These are phyloP conservation scores for Cyrtodaria siliqua DNA, from an alignment of 2,888 invertebrate genomes.

Conservation along the genomic window DNA sequence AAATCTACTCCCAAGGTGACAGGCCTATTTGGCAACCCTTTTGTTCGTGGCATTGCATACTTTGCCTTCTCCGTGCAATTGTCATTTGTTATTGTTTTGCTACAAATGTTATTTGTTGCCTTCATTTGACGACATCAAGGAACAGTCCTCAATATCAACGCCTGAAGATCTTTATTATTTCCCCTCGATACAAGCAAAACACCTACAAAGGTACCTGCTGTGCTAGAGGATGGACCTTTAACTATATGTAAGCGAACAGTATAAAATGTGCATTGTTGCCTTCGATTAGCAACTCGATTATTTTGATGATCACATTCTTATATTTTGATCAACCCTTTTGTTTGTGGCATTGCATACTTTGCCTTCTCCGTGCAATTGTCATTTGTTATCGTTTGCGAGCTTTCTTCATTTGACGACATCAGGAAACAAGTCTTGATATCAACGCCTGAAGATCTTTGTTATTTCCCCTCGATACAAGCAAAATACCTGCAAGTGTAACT, in stretches of 20 bases:
- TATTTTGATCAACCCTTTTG: too few relatives aligned
- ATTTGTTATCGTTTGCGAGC: too few relatives aligned
- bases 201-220: neutral
- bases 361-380: too few relatives aligned
- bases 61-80: too few relatives aligned
- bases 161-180: neutral
- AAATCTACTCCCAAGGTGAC: too few relatives aligned
- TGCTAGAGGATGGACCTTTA: neutral
- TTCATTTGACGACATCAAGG: neutral
- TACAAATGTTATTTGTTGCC: neutral
- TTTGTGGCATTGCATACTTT: too few relatives aligned
- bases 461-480: conserved; percentile 1
- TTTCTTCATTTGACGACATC: neutral
- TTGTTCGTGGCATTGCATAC: too few relatives aligned
- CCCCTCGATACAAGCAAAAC: conserved; percentile 2
- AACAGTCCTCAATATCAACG: neutral
- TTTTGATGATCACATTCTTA: too few relatives aligned
- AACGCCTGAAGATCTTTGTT: conserved; percentile 1
- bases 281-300: too few relatives aligned
- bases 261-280: conserved; percentile 8
- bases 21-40: too few relatives aligned
- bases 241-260: too few relatives aligned
- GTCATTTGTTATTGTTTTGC: too few relatives aligned
- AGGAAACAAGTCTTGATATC: neutral
- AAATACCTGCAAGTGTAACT: neutral